phyloP scores from a whole-genome alignment of 1,140 invertebrate species.

The Nasonia giraulti region DNA sequence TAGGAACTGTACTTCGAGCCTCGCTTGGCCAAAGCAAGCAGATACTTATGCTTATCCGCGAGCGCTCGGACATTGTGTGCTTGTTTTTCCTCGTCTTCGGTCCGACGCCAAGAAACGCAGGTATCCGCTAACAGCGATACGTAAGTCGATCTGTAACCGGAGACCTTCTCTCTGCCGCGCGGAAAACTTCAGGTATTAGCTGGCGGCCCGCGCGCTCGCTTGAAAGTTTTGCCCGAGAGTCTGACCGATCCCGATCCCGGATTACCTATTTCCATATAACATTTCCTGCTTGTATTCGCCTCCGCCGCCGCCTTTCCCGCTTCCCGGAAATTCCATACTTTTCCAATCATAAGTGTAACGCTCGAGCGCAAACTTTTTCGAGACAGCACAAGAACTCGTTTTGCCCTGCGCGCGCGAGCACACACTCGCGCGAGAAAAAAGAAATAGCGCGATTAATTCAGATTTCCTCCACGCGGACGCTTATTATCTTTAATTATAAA shows the following conservation, averaged over 20 bases:
- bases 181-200: slow-evolving; percentile 3
- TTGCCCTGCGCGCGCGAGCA: neutral
- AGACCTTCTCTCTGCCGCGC: neutral
- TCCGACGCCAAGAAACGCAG: neutral
- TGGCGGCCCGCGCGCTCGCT: neutral
- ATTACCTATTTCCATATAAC: slow-evolving; percentile 28
- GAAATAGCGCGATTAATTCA: neutral
- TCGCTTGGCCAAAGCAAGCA: too few species aligned
- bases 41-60: neutral
- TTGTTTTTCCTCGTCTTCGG: neutral
- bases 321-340: slow-evolving; percentile 16
- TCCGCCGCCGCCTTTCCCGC: neutral
- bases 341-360: slow-evolving; percentile 24
- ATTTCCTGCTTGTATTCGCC: neutral
- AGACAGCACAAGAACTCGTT: neutral
- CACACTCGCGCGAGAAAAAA: neutral
- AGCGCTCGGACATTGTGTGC: neutral
- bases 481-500: neutral
- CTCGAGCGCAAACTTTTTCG: neutral
- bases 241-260: slow-evolving; percentile 1
- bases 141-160: slow-evolving; percentile 27
- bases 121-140: neutral
- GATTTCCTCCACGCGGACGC: neutral
- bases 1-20: too few species aligned
- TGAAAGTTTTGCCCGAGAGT: slow-evolving; percentile 7